Percentiles rank a stretch among this genome's conserved stretches.
phyloP scores from a whole-genome alignment of 37 sponge, comb jelly and placozoan genomes.

The Halichondria panicea region DNA sequence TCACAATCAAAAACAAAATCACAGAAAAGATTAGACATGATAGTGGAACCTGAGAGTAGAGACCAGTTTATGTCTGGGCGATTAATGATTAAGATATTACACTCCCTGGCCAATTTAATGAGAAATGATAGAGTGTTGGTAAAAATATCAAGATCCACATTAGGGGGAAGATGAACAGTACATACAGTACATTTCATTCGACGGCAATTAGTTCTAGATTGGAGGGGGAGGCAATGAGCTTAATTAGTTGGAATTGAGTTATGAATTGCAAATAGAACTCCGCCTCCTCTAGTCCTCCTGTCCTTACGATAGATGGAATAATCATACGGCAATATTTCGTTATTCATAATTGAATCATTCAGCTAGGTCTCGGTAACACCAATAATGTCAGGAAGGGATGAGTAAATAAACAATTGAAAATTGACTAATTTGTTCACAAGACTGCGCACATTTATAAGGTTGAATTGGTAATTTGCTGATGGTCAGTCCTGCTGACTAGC shows the following conservation, averaged over 20 bases:
- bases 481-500: no score
- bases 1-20: not conserved
- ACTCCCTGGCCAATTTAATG: not conserved
- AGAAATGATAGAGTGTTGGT: not conserved
- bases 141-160: not conserved
- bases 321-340: constrained; percentile 19
- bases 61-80: constrained; percentile 40
- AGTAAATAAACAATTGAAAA: constrained; percentile 31
- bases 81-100: constrained; percentile 20
- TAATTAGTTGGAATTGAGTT: constrained; percentile 9
- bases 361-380: constrained; percentile 40
- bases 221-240: constrained; percentile 3
- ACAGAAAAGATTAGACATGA: not conserved
- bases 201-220: constrained; percentile 29
- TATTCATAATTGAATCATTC: constrained; percentile 9
- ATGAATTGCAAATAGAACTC: constrained; percentile 31
- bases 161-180: constrained; percentile 37
- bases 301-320: constrained; percentile 43
- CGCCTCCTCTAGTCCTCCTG: constrained; percentile 39
- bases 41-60: not conserved
- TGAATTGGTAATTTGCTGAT: no score
- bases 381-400: constrained; percentile 3
- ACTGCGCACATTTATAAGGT: constrained; percentile 19
- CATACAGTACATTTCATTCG: not conserved
- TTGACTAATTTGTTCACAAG: constrained; percentile 22